Conservation (phyloP, 2,888 invertebrate species). For the Sinotaia quadrata region DNA sequence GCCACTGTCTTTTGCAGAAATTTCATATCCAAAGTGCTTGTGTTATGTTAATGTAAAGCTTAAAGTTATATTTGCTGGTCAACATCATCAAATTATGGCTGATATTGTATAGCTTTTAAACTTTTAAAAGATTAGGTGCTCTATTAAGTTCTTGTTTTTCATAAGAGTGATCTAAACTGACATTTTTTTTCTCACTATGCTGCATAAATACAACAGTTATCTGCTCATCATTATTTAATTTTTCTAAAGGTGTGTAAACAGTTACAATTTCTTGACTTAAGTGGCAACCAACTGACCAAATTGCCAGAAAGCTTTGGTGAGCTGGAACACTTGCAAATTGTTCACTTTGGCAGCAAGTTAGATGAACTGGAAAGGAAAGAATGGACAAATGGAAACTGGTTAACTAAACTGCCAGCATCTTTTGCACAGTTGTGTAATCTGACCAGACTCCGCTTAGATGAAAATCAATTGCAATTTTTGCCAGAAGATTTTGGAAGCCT, state of each 20-base stretch:
- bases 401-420: slow-evolving; percentile 52
- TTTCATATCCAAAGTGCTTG: too few species aligned
- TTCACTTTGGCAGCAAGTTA: slow-evolving; percentile 62
- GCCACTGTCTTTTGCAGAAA: too few species aligned
- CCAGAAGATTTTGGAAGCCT: slow-evolving; percentile 62
- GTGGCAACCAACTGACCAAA: slow-evolving; percentile 58
- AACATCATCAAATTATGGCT: too few species aligned
- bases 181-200: too few species aligned
- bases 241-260: slow-evolving; percentile 34
- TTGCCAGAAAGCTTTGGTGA: slow-evolving; percentile 59
- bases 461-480: slow-evolving; percentile 58
- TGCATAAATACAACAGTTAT: too few species aligned
- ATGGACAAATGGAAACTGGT: slow-evolving; percentile 67
- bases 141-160: too few species aligned
- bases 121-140: too few species aligned
- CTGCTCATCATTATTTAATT: too few species aligned
- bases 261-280: slow-evolving; percentile 51
- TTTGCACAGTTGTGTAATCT: slow-evolving; percentile 52
- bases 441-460: slow-evolving; percentile 55
- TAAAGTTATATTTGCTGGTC: too few species aligned
- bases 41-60: too few species aligned
- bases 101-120: too few species aligned
- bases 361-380: slow-evolving; percentile 61
- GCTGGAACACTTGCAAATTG: slow-evolving; percentile 48
- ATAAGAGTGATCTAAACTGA: too few species aligned